These are phyloP conservation scores for Diachasma alloeum DNA, from an alignment of 1,140 invertebrate species.

Conservation along the genomic window DNA sequence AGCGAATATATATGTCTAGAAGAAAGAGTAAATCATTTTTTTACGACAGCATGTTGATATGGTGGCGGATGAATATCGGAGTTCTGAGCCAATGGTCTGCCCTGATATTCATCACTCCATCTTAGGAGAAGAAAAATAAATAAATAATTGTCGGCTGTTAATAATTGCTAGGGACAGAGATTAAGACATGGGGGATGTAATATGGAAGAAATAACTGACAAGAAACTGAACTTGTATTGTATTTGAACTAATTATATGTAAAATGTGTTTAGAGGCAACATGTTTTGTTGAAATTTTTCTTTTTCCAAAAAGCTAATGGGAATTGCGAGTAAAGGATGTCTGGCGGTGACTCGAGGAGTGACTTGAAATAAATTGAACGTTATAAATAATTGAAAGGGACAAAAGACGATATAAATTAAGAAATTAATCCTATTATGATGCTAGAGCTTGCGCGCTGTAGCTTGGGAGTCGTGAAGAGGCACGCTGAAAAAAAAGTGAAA, in stretches of 20 bases:
- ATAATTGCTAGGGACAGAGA: conserved; percentile 19
- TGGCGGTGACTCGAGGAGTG: neutral
- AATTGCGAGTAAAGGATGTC: neutral
- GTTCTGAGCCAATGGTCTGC: conserved; percentile 1
- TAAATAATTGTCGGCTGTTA: conserved; percentile 22
- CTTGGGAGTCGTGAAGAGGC: conserved; percentile 59
- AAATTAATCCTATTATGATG: conserved; percentile 53
- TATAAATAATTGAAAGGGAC: neutral
- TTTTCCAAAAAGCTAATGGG: neutral
- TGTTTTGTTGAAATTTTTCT: neutral
- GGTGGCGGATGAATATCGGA: conserved; percentile 18
- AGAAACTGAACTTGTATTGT: neutral
- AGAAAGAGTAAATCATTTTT: conserved; percentile 19
- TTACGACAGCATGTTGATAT: conserved; percentile 18
- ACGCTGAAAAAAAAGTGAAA: conserved; percentile 41
- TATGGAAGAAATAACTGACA: neutral
- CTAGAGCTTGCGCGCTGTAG: conserved; percentile 62
- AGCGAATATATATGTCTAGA: conserved; percentile 19
- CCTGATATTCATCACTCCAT: conserved; percentile 21
- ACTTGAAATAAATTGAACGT: neutral
- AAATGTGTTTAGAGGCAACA: neutral
- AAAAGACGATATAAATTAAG: neutral
- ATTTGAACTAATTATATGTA: neutral
- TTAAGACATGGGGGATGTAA: neutral
- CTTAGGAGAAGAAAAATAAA: neutral